phyloP scores from a whole-genome alignment of 2,113 vertebrate species.

The Pachycephala philippinensis region DNA sequence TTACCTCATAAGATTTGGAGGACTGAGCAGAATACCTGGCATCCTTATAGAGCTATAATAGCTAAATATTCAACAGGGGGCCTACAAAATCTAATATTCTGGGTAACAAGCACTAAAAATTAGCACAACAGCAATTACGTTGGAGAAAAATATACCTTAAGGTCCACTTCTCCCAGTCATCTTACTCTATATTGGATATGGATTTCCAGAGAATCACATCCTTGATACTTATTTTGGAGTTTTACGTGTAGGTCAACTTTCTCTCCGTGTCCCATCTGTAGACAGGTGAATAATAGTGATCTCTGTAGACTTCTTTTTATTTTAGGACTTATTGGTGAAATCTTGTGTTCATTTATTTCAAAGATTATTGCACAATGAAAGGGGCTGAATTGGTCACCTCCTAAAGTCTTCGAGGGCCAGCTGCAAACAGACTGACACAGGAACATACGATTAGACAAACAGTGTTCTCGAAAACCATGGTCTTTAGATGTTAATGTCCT shows the following conservation, averaged over 20 bases:
- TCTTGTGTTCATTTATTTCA: neutral
- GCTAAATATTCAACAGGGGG: rapidly evolving
- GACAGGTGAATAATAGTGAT: neutral
- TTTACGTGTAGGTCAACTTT: neutral
- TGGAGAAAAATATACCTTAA: neutral
- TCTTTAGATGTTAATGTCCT: neutral
- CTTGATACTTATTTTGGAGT: neutral
- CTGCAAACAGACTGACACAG: neutral
- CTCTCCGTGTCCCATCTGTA: neutral
- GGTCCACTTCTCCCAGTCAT: neutral
- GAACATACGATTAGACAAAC: neutral
- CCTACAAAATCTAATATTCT: neutral
- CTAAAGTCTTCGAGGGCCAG: neutral
- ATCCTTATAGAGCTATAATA: neutral
- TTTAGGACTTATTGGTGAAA: neutral
- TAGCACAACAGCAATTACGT: neutral
- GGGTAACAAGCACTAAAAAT: neutral
- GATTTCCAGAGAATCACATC: neutral
- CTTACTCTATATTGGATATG: neutral
- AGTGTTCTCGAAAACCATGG: neutral
- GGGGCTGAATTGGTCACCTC: neutral
- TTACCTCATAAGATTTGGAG: neutral
- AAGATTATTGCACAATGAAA: neutral
- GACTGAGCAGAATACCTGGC: neutral
- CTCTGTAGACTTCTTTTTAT: neutral